These are phyloP conservation scores for Heterodera carotae DNA, from an alignment of 1,140 invertebrate species.

Conservation along the genomic window DNA sequence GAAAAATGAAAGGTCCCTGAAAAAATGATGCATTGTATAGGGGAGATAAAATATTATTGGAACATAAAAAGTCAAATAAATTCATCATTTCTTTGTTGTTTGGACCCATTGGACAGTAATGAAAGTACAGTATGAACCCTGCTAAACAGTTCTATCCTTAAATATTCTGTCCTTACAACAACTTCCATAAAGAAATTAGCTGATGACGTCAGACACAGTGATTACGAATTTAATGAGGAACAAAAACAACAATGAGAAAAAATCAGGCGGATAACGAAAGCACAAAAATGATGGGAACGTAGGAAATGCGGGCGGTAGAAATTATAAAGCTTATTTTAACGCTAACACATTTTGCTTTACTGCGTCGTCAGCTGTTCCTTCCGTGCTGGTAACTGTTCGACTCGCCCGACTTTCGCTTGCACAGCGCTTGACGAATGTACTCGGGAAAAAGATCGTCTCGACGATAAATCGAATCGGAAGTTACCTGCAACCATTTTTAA, in stretches of 20 bases:
- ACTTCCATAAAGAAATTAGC: too few relatives aligned
- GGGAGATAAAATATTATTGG: too few relatives aligned
- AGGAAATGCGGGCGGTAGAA: not conserved
- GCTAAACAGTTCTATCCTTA: too few relatives aligned
- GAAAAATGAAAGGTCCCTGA: too few relatives aligned
- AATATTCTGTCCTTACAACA: too few relatives aligned
- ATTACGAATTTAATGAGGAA: not conserved
- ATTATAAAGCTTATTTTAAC: not conserved
- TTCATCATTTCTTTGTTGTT: too few relatives aligned
- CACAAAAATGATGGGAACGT: constrained; percentile 8
- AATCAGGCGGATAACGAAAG: constrained; percentile 11
- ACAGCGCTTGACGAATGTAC: constrained; percentile 20
- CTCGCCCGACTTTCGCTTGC: constrained; percentile 26
- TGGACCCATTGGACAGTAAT: too few relatives aligned
- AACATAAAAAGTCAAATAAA: too few relatives aligned
- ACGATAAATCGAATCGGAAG: constrained; percentile 9
- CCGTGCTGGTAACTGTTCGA: not conserved
- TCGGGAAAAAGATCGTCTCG: constrained; percentile 31
- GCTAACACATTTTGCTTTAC: not conserved
- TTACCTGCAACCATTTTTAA: not conserved
- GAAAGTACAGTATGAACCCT: too few relatives aligned
- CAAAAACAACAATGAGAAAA: not conserved
- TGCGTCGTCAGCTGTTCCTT: constrained; percentile 12
- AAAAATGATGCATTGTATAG: too few relatives aligned
- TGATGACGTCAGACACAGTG: too few relatives aligned